Evolutionary conservation across 2,888 invertebrate species (phyloP).

Genomic region (Drosophila mettleri): DNA sequence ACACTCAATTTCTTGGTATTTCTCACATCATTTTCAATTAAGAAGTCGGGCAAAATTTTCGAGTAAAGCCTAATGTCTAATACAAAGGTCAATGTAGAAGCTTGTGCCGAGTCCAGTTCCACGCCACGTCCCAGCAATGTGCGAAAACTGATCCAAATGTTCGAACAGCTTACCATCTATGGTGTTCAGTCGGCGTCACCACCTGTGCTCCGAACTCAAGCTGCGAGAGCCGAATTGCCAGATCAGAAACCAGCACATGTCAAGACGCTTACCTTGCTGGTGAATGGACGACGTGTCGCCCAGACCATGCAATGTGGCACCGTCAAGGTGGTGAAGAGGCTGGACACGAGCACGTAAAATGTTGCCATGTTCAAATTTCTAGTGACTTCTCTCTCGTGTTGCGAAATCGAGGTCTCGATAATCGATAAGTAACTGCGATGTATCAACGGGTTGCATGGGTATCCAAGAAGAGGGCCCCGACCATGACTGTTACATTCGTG

Average conservation of each 20-base stretch:
- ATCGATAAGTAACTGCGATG: not conserved
- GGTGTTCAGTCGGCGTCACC: not conserved
- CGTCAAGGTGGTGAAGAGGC: not conserved
- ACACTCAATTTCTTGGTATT: constrained; percentile 3
- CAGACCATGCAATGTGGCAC: not conserved
- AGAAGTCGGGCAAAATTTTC: not conserved
- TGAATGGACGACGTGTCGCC: constrained; percentile 36
- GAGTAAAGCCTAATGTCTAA: constrained; percentile 13
- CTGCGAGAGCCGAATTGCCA: not conserved
- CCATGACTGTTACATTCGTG: not conserved
- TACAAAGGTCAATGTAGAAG: not conserved
- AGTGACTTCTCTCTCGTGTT: not conserved
- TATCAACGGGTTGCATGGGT: not conserved
- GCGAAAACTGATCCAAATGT: constrained; percentile 32
- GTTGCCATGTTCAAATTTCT: not conserved
- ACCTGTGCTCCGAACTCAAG: not conserved
- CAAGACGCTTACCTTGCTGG: constrained; percentile 21
- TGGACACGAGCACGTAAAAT: not conserved
- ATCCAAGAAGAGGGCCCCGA: too few relatives aligned
- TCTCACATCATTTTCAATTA: not conserved
- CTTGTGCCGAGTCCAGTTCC: not conserved
- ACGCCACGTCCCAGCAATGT: constrained; percentile 10
- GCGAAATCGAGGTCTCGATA: not conserved
- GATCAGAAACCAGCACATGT: not conserved
- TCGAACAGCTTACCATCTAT: constrained; percentile 17